These are phyloP conservation scores for Helicoverpa zea DNA, from an alignment of 1,140 invertebrate species.

Conservation along the genomic window DNA sequence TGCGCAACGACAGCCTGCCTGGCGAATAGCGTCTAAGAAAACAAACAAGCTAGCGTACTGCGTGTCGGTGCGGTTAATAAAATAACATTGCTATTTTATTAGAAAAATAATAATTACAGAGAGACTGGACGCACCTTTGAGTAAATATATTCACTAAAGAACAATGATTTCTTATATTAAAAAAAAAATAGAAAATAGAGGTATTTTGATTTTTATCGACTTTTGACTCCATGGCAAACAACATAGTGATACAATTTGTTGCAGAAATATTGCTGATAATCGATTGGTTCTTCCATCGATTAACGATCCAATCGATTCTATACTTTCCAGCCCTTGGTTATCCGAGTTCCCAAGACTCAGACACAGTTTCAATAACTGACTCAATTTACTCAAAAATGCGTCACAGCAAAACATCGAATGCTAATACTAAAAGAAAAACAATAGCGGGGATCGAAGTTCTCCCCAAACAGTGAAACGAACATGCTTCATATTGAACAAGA, in stretches of 20 bases:
- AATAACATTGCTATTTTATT: slow-evolving; percentile 52
- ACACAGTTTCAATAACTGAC: neutral
- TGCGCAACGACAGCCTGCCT: slow-evolving; percentile 91
- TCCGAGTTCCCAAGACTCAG: too few species aligned
- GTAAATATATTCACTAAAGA: neutral
- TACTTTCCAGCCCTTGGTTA: too few species aligned
- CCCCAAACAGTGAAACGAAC: slow-evolving; percentile 27
- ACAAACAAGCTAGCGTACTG: slow-evolving; percentile 83
- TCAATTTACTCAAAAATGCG: slow-evolving; percentile 19
- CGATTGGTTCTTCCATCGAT: too few species aligned
- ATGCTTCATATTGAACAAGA: slow-evolving; percentile 35
- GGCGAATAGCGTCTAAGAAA: slow-evolving; percentile 93
- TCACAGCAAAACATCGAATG: slow-evolving; percentile 24
- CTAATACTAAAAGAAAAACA: slow-evolving; percentile 32
- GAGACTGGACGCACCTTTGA: neutral
- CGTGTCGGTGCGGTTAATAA: slow-evolving; percentile 65
- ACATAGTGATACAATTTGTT: too few species aligned
- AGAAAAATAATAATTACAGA: slow-evolving; percentile 20
- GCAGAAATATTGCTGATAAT: too few species aligned
- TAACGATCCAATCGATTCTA: too few species aligned
- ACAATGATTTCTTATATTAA: too few species aligned
- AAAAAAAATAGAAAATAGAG: too few species aligned
- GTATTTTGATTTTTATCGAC: too few species aligned
- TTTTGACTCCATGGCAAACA: too few species aligned
- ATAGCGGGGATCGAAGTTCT: neutral